Base-by-base conservation (phyloP, 2,113 vertebrate species). In the Gyps fulvus region DNA sequence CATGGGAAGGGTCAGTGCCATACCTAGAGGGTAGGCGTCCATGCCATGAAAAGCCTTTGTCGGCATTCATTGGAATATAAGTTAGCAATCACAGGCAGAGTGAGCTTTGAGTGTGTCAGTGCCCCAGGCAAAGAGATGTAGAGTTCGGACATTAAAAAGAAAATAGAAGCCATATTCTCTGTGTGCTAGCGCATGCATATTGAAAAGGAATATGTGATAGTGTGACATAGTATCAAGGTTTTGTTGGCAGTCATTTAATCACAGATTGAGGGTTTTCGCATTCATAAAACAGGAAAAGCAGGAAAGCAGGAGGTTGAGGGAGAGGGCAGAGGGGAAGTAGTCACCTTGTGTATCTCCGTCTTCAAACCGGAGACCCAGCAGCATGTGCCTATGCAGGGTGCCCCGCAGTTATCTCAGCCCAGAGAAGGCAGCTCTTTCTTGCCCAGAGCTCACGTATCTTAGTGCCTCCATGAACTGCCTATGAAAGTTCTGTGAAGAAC, bases 1-100 rank as follows among this genome's bases (percentile, higher is more conserved):
- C 34, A 18, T 54, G 0, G 8, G 54, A 43, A 47, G 47, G 58
- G 69, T 58, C 58, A n/a, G 49, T 77, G 76, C 70, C 34, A 5
- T 72, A 58, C 38, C 52, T 58, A 26, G 42, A 67, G 38, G 72
- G 58, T 9, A 40, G 77, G 26, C 0, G 1, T 34, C 71, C 43
- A 19, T 2, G 0, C 50, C 13, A 9, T 19, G 47, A 42, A 77
- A 76, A 80, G 18, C 69, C 54, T 83, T 74, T 42, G 19, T 49
- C 1, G 1, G 23, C 34, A 1, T 49, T 52, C 16, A 6, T 22
- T 26, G 4, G 16, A n/a, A 78, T 9, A 3, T 1, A 1, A 5
- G 29, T 67, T 36, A 18, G 10, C 22, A 69, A 10, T 34, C 31
- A 7, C 3, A 18, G 38, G 26, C 76, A 70, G 55, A 38, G 58